phyloP scores from a whole-genome alignment of 53 echinoderm and acorn worm species.

The Echinarachnius parma region DNA sequence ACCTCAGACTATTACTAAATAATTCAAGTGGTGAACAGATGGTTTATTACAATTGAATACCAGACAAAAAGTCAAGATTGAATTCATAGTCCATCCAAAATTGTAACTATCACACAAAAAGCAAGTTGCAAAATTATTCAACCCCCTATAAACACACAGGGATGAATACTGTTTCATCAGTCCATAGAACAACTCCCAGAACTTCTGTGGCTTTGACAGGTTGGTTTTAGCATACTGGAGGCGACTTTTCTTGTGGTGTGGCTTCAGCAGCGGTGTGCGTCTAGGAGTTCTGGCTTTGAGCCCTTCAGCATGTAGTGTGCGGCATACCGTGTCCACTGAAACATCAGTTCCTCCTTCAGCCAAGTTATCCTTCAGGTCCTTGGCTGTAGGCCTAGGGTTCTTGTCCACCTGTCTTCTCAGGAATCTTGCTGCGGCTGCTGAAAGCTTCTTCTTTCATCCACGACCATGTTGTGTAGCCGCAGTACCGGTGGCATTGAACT shows the following conservation, averaged over 20 bases:
- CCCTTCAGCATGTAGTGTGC: slow-evolving; percentile 1
- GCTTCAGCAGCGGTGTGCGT: slow-evolving; percentile 13
- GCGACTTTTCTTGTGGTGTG: slow-evolving; percentile 16
- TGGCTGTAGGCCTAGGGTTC: slow-evolving; percentile 16
- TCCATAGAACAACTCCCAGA: slow-evolving; percentile 31
- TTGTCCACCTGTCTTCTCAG: slow-evolving; percentile 19
- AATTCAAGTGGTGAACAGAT: too few relatives aligned
- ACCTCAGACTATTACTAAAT: too few relatives aligned
- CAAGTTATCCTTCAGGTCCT: slow-evolving; percentile 12
- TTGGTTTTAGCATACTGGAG: slow-evolving; percentile 20
- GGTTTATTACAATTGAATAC: too few relatives aligned
- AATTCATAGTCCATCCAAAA: too few relatives aligned
- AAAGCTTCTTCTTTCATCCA: too few relatives aligned
- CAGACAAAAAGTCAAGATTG: too few relatives aligned
- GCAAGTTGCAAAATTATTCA: too few relatives aligned
- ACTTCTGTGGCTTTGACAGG: slow-evolving; percentile 16
- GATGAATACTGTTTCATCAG: slow-evolving; percentile 26
- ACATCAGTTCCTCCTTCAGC: slow-evolving; percentile 27
- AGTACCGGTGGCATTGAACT: too few relatives aligned
- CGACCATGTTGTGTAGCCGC: too few relatives aligned
- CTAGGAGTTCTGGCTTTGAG: slow-evolving; percentile 11
- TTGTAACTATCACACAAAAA: too few relatives aligned
- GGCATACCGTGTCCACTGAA: slow-evolving; percentile 22
- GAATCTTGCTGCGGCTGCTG: slow-evolving; percentile 6
- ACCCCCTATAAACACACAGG: slow-evolving; percentile 20